Base-by-base conservation (phyloP, 2,888 invertebrate species). In the Orthosia cruda region DNA sequence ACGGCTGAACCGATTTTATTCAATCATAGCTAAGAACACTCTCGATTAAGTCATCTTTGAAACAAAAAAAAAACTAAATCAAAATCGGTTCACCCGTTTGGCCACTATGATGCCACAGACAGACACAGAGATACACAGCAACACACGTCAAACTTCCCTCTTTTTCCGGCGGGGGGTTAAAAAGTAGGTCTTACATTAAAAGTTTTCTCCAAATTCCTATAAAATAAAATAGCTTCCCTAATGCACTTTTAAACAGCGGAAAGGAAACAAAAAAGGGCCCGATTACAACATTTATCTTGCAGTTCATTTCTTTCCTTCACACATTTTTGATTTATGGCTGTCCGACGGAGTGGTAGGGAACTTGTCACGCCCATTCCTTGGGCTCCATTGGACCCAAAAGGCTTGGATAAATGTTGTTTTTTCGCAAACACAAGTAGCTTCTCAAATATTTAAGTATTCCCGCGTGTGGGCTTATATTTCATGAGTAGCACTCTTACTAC, bases 401-500 rank as follows among this genome's bases (percentile, higher is more conserved):
- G 40, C 49, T 64, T 45, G 26, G 72, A 81, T 74, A 86, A 86
- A 83, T 79, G 79, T 81, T 84, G 75, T 84, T 84, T 84, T 84
- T 84, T 69, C 71, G n/a, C 74, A 75, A 76, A 82, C 73, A 73
- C 63, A 79, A 84, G 74, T 68, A 77, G 20, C 80, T 75, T 64
- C 74, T 82, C 58, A 74, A 76, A 84, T 85, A 85, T 86, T 83
- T 80, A 86, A 81, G 81, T 59, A 78, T 74, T 74, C 79, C 74
- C 78, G 64, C 58, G 32, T 76, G 70, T 59, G 40, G 61, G 26
- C 52, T 80, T 74, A 77, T 83, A 81, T 85, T 76, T 83, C 78
- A 75, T 81, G 59, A 80, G 74, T 74, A 80, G 61, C 57, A 47
- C 73, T 18, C 58, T 77, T 18, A 62, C 20, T 55, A 20, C 68